Conservation (phyloP, 2,888 invertebrate genomes). For the Callimorpha dominula region DNA sequence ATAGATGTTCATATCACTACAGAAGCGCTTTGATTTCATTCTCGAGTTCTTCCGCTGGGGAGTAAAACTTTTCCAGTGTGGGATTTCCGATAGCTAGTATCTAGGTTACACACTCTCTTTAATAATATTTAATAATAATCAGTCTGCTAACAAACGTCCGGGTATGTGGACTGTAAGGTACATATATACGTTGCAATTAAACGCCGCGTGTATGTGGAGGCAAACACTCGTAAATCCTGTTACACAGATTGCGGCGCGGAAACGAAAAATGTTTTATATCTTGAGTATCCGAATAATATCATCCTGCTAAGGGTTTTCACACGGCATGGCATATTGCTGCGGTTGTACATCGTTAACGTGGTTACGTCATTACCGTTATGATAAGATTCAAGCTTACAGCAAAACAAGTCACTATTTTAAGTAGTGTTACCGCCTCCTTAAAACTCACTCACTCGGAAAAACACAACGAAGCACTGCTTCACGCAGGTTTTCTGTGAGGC, state of each 20-base stretch:
- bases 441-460: no score
- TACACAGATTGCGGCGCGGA: constrained; percentile 6
- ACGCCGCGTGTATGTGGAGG: constrained; percentile 1
- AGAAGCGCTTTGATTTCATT: not conserved
- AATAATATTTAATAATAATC: not conserved
- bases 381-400: not conserved
- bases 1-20: not conserved
- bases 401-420: no score
- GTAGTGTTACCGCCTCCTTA: no score
- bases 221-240: constrained; percentile 12
- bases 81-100: no score
- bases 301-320: not conserved
- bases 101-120: not conserved
- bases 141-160: not conserved
- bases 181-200: constrained; percentile 2
- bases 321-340: not conserved
- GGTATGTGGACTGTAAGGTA: not conserved
- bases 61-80: not conserved
- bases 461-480: no score
- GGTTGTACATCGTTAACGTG: not conserved
- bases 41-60: not conserved
- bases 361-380: not conserved
- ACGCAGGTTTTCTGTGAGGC: no score
- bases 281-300: constrained; percentile 1
- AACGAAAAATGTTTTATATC: constrained; percentile 20